Conservation (phyloP, 92 coral and sea anemone species). For the Paragorgia papillata region DNA sequence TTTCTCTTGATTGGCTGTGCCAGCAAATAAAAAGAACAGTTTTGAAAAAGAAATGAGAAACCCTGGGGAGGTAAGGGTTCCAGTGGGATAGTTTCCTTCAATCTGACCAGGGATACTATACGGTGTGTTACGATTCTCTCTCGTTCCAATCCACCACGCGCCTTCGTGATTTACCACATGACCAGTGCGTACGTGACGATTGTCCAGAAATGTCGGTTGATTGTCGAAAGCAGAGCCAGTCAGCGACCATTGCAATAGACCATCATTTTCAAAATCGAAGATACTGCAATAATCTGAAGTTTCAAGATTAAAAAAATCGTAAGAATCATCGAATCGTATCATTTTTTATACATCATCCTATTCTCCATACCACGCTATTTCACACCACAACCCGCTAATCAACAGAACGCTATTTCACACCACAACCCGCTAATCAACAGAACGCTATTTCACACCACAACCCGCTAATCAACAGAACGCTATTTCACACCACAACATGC, state of each 20-base stretch:
- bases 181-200: slow-evolving; percentile 28
- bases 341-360: too few relatives aligned
- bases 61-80: slow-evolving; percentile 17
- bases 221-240: slow-evolving; percentile 25
- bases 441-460: not conserved
- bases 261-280: slow-evolving; percentile 12
- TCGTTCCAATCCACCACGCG: slow-evolving; percentile 34
- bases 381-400: not conserved
- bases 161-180: slow-evolving; percentile 22
- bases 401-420: not conserved
- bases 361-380: not conserved
- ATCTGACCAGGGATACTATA: not conserved
- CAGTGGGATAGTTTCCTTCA: slow-evolving; percentile 15
- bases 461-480: not conserved
- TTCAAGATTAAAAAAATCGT: too few relatives aligned
- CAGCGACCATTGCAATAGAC: slow-evolving; percentile 4
- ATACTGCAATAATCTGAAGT: slow-evolving; percentile 9
- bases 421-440: too few relatives aligned
- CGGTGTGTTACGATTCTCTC: slow-evolving; percentile 7
- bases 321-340: too few relatives aligned
- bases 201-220: slow-evolving; percentile 31
- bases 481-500: not conserved
- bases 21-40: slow-evolving; percentile 28
- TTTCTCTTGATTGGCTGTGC: slow-evolving; percentile 3
- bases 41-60: slow-evolving; percentile 16